Evolutionary conservation across 1,140 invertebrate species (phyloP), one percentile per base, ranked within the genome.

Genomic region (Drosophila ercepeae): DNA sequence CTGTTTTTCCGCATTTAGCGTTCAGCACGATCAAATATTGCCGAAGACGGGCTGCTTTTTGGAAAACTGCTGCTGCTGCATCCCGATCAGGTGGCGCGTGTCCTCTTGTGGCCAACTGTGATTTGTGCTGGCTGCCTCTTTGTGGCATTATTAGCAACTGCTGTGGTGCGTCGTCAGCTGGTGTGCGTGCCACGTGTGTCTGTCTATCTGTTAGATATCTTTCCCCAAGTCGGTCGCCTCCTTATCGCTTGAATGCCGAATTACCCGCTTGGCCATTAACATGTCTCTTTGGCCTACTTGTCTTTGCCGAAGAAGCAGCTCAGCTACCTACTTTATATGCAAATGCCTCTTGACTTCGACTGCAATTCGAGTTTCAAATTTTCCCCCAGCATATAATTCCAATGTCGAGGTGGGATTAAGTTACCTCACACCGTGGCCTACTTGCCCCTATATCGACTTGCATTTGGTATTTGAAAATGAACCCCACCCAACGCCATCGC

Each of bases 21-120:
- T 86, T 70, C 81, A 81, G 39, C 58, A 75, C 67, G 82, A 86
- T 81, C 59, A 86, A 88, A 86, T 71, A 88, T 86, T 86, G 79
- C 79, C 76, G 83, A 83, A 82, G 48, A 53, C 32, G 18, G 27
- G 13, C 23, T 11, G n/a, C 4, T 16, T 23, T n/a, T 19, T 21
- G 32, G 44, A 46, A 45, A 42, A 41, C 50, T 36, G n/a, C n/a
- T n/a, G n/a, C n/a, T n/a, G n/a, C n/a, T n/a, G 53, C 79, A 71
- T 60, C 41, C 48, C 48, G 50, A 64, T 82, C 78, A 82, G 73
- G 78, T 82, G 81, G 69, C 82, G 76, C 82, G 82, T 79, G 81
- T 86, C 74, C 73, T 52, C 74, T 78, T 68, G 69, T 61, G 65
- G 77, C 83, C 82, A 89, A 88, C 82, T 88, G 82, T 89, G 82